Conservation (phyloP, 2,797 vertebrate genomes). For the Taeniopygia guttata region DNA sequence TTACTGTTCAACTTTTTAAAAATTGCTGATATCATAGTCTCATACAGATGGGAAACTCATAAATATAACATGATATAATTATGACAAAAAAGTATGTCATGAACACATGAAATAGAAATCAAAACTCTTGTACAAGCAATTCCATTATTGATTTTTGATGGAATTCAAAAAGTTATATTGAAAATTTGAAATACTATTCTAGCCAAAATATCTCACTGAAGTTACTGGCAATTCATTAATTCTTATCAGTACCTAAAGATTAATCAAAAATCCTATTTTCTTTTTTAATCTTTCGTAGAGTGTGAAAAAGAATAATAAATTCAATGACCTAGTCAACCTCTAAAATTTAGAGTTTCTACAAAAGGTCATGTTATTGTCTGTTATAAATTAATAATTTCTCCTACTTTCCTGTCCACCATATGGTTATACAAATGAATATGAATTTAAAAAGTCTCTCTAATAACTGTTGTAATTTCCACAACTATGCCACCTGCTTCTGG, state of each 20-base stretch:
- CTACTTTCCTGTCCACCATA: not conserved
- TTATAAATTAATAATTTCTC: not conserved
- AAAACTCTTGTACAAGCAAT: not conserved
- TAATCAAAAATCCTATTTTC: not conserved
- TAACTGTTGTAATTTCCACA: not conserved
- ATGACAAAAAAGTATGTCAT: not conserved
- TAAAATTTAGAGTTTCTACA: not conserved
- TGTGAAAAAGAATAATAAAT: not conserved
- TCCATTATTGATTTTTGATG: not conserved
- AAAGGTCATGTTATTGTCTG: not conserved
- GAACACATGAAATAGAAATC: not conserved
- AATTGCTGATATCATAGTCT: not conserved
- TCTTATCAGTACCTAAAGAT: not conserved
- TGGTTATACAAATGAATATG: not conserved
- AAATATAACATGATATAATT: not conserved
- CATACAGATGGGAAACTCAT: not conserved
- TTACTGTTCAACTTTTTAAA: not conserved
- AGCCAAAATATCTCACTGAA: not conserved
- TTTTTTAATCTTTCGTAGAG: not conserved
- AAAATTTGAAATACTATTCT: not conserved
- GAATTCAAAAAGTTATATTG: not conserved
- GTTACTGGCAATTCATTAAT: not conserved
- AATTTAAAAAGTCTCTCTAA: not conserved
- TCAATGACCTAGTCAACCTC: not conserved
- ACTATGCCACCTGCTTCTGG: not conserved